Evolutionary conservation across 2,113 vertebrate species (phyloP).

Genomic region (Odocoileus virginianus): DNA sequence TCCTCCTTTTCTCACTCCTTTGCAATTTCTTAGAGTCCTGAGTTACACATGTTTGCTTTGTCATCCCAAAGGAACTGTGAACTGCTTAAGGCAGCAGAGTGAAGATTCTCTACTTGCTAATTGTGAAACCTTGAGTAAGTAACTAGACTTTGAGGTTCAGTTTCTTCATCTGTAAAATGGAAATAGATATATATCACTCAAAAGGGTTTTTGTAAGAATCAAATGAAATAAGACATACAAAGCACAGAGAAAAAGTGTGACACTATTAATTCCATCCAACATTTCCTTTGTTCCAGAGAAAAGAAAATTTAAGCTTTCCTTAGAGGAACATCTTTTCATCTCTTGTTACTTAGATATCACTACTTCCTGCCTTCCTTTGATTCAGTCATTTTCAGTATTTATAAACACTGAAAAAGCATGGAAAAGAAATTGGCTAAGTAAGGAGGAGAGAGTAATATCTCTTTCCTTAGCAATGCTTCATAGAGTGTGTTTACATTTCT

Average conservation of each 20-base stretch:
- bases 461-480: not conserved
- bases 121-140: not conserved
- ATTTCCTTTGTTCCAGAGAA: not conserved
- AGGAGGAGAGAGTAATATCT: not conserved
- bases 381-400: not conserved
- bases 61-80: not conserved
- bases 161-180: not conserved
- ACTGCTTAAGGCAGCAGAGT: not conserved
- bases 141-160: not conserved
- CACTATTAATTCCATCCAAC: not conserved
- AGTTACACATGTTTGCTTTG: not conserved
- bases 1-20: not conserved
- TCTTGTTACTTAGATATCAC: not conserved
- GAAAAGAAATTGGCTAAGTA: not conserved
- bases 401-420: not conserved
- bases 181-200: not conserved
- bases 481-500: not conserved
- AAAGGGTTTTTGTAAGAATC: not conserved
- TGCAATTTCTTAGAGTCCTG: not conserved
- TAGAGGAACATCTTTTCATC: not conserved
- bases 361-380: not conserved
- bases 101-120: not conserved
- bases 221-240: not conserved
- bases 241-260: not conserved
- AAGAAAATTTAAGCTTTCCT: not conserved